Conservation (phyloP, 2,113 vertebrate species). For the Antechinus stuartii region DNA sequence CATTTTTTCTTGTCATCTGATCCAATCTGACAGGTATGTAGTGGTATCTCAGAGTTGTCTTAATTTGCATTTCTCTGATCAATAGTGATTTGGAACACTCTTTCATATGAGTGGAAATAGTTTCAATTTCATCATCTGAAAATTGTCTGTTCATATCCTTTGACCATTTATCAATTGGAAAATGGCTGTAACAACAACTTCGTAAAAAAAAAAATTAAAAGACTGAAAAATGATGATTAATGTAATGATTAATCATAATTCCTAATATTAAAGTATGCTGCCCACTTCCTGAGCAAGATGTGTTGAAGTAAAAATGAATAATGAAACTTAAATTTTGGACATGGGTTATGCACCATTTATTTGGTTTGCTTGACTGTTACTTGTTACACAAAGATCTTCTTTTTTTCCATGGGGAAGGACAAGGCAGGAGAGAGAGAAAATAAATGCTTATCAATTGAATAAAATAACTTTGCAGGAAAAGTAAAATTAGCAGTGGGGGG, state of each 20-base stretch:
- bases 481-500: neutral
- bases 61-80: too few relatives aligned
- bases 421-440: neutral
- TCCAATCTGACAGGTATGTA: too few relatives aligned
- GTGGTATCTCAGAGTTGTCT: too few relatives aligned
- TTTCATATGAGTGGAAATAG: too few relatives aligned
- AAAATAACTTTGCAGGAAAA: neutral
- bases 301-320: neutral
- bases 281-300: neutral
- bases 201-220: neutral
- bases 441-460: neutral
- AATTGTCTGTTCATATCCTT: too few relatives aligned
- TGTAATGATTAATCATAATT: neutral
- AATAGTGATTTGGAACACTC: too few relatives aligned
- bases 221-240: neutral
- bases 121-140: too few relatives aligned
- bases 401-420: neutral
- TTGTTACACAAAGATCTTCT: neutral
- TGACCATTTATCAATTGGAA: too few relatives aligned
- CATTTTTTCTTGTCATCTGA: too few relatives aligned
- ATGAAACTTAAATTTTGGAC: neutral
- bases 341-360: neutral
- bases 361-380: neutral
- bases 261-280: neutral
- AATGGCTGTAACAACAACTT: neutral